Conservation (phyloP, 2,888 invertebrate genomes). For the Andricus quercusramuli region DNA sequence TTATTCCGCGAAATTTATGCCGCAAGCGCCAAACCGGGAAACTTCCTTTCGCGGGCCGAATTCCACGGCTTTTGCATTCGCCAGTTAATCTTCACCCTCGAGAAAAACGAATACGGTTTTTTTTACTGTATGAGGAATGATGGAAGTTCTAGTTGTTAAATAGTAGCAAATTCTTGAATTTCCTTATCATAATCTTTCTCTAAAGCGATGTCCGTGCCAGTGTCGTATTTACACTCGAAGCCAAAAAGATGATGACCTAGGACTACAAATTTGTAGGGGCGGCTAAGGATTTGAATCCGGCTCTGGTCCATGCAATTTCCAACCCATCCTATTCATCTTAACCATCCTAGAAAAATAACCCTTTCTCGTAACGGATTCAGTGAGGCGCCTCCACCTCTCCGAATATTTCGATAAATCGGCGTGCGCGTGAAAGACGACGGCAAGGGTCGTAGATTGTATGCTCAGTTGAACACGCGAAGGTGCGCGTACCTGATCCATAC, state of each 20-base stretch:
- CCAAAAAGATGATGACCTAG: too few relatives aligned
- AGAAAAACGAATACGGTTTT: constrained; percentile 34
- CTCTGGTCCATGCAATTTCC: too few relatives aligned
- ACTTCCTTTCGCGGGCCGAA: constrained; percentile 63
- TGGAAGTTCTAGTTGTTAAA: not conserved
- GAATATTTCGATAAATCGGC: constrained; percentile 70
- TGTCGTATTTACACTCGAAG: too few relatives aligned
- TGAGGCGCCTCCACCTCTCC: not conserved
- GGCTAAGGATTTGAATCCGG: too few relatives aligned
- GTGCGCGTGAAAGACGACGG: constrained; percentile 56
- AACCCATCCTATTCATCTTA: constrained; percentile 53
- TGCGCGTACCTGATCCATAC: constrained; percentile 16
- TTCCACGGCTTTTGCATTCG: constrained; percentile 31
- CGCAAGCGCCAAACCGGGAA: constrained; percentile 79
- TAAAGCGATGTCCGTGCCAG: not conserved
- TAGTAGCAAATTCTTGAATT: constrained; percentile 44
- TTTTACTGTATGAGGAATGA: not conserved
- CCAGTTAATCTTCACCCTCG: constrained; percentile 54
- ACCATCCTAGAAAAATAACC: constrained; percentile 35
- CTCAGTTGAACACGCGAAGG: constrained; percentile 17
- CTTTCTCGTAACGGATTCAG: not conserved
- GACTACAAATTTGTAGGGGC: too few relatives aligned
- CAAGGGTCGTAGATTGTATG: constrained; percentile 38
- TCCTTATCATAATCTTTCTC: constrained; percentile 55
- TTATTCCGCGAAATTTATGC: constrained; percentile 58